phyloP scores from a whole-genome alignment of 37 sponge, comb jelly and placozoan genomes.

The Mnemiopsis leidyi region DNA sequence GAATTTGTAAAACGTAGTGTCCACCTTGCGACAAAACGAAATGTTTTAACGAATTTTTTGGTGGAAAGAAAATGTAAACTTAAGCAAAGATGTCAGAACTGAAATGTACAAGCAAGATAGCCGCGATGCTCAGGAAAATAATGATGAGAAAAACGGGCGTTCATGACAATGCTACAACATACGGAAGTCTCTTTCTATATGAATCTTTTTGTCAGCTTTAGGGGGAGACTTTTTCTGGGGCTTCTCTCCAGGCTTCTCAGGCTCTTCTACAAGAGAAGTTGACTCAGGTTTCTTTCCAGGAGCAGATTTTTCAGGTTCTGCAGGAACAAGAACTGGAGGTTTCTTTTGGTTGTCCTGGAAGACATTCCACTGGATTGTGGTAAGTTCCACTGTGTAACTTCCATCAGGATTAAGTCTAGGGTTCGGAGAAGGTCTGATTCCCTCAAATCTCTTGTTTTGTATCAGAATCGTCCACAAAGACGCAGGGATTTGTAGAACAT shows the following conservation, averaged over 20 bases:
- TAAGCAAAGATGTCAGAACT: no score
- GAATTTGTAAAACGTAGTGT: not conserved
- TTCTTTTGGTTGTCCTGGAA: constrained; percentile 56
- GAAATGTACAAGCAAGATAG: no score
- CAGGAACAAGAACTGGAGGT: not conserved
- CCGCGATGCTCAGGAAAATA: no score
- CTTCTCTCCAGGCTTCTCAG: not conserved
- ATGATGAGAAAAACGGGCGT: not conserved
- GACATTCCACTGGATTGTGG: not conserved
- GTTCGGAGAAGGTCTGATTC: not conserved
- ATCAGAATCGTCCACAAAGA: not conserved
- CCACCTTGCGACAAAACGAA: no score
- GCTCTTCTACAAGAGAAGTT: not conserved
- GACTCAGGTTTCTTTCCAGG: not conserved
- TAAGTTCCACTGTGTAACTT: constrained; percentile 49
- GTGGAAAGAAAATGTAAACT: no score
- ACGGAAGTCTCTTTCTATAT: not conserved
- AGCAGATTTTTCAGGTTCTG: constrained; percentile 8
- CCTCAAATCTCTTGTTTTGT: not conserved
- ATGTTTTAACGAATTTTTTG: no score
- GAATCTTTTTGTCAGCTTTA: not conserved
- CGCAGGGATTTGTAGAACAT: not conserved
- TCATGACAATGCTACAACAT: not conserved
- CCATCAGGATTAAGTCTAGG: constrained; percentile 13
- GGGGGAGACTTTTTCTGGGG: not conserved